Evolutionary conservation across 2,797 vertebrate genomes (phyloP), one percentile per base, ranked within the genome.

Genomic region (Poecilia velifera): DNA sequence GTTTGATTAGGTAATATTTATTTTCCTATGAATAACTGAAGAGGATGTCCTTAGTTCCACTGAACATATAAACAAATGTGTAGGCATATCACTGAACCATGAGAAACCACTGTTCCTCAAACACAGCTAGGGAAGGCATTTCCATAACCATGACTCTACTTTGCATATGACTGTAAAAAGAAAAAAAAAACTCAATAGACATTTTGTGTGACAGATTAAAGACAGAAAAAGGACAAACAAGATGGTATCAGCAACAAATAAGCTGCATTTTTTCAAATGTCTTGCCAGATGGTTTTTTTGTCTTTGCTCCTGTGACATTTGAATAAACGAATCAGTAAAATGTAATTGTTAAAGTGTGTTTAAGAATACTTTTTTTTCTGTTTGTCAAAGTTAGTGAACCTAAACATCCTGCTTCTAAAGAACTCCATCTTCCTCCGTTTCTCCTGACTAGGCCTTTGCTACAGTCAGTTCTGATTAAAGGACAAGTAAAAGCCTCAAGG

Each of bases 401-500:
- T 6, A 28, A 45, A 28, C 4, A 45, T 43, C 10, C 10, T 45
- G 39, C 68, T 71, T 71, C 41, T 45, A 14, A 28, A 14, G 1
- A n/a, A 68, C 12, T 45, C 39, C 6, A 10, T n/a, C 39, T 13
- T 41, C 20, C 64, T 68, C 39, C 25, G 22, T 71, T 71, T 45
- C 41, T 45, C 41, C 14, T 71, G 12, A 71, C 25, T 1, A 14
- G 66, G 12, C 68, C 41, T 45, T 13, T 45, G 10, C 34, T 45
- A 14, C 68, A 71, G 41, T 6, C 22, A 0, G 4, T 10, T 0
- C 68, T 71, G 68, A 71, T 71, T 71, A 71, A 71, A 71, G 68
- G 66, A 70, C 66, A 71, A 71, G 25, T 45, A 71, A 71, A 71
- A 71, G n/a, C 74, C 55, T 45, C 57, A 62, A 75, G 20, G 5